Evolutionary conservation across 2,113 vertebrate genomes (phyloP).

Genomic region (Rhinolophus sinicus): DNA sequence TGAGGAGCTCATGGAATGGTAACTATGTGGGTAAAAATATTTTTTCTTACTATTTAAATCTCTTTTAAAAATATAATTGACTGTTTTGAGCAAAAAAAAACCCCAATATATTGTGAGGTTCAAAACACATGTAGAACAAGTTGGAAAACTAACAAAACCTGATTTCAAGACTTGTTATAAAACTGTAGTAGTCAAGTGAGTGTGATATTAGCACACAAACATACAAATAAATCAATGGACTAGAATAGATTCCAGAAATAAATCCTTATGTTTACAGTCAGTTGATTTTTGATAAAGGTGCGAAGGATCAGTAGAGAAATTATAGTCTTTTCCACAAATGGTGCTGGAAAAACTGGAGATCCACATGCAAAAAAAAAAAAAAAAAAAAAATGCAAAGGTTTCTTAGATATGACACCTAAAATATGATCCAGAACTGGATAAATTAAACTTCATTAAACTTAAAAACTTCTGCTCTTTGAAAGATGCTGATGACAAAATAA

Average conservation of each 20-base stretch:
- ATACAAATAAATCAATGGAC: background rate
- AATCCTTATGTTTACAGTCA: background rate
- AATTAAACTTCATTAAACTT: background rate
- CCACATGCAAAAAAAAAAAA: background rate
- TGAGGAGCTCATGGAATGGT: background rate
- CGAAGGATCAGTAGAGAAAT: background rate
- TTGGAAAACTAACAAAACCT: background rate
- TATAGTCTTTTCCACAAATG: background rate
- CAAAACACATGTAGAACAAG: conserved; percentile 31
- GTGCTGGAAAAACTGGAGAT: background rate
- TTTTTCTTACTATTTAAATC: background rate
- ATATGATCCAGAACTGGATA: background rate
- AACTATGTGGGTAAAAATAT: conserved; percentile 29
- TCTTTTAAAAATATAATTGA: background rate
- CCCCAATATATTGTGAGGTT: background rate
- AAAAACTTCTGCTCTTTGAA: conserved; percentile 20
- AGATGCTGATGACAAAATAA: conserved; percentile 16
- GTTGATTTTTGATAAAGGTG: background rate
- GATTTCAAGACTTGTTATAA: conserved; percentile 16
- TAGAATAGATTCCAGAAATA: background rate
- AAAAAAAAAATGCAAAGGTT: conserved; percentile 5
- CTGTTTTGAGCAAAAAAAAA: background rate
- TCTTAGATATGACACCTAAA: conserved; percentile 15
- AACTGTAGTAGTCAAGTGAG: conserved; percentile 17
- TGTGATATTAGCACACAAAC: background rate